Base-by-base conservation (phyloP, 2,113 vertebrate genomes). In the Oenanthe oenanthe region DNA sequence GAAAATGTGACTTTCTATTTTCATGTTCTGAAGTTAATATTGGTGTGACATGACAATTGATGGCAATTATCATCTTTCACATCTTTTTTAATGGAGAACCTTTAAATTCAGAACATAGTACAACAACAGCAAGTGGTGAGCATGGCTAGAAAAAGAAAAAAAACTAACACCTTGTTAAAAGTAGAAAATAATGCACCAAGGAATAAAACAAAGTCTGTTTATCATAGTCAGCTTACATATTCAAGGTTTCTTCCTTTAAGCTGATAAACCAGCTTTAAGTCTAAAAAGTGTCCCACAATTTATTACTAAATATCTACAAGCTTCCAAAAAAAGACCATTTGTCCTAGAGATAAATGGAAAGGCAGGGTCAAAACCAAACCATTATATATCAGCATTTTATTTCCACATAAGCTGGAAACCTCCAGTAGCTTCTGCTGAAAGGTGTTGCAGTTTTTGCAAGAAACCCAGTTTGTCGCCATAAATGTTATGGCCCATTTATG, bases 291-390 rank as follows among this genome's bases (percentile, higher is more conserved):
- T 31, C 21, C 19, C 45, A 79, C 31, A 85, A 53, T 85, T 94
- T 92, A 81, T 85, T 91, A 32, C 60, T 86, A 84, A 89, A 29
- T 72, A 82, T 60, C 53, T 65, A 14, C 25, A 85, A 85, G 19
- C 20, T 85, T 92, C 66, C 40, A 48, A 58, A 74, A 75, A 85
- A 86, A 79, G 57, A 19, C 32, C 36, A 4, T 78, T 95, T 89
- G 50, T 91, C 32, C 61, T 60, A 38, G 47, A 71, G 40, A 63
- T 78, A 91, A 89, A 85, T 51, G 50, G 22, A 75, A 85, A 82
- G 18, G 10, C 14, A 81, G 34, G n/a, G 32, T 89, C 43, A 82
- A 82, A 90, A 32, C 2, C 36, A 72, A 92, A 48, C 5, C 12
- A 26, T 40, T 75, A 36, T 73, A 38, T 57, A 60, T 60, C 32